phyloP scores from a whole-genome alignment of 92 coral and sea anemone genomes.

The Epizoanthus illoricatus region DNA sequence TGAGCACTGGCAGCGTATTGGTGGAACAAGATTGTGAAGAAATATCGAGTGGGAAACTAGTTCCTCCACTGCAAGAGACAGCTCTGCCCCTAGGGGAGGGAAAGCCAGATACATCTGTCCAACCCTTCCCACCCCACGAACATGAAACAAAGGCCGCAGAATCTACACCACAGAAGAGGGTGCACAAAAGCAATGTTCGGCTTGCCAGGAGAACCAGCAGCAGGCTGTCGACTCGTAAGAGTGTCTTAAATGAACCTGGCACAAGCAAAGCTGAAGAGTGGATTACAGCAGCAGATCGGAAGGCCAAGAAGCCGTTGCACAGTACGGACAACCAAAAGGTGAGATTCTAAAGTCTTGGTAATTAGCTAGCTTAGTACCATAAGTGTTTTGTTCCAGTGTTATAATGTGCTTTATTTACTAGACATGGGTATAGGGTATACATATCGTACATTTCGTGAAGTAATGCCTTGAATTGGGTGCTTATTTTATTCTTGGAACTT shows the following conservation, averaged over 20 bases:
- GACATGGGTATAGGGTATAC: too few species aligned
- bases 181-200: slow-evolving; percentile 10
- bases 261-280: background rate
- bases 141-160: background rate
- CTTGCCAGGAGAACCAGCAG: slow-evolving; percentile 30
- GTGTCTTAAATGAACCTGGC: background rate
- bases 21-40: background rate
- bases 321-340: slow-evolving; percentile 23
- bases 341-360: background rate
- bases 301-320: background rate
- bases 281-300: background rate
- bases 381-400: too few species aligned
- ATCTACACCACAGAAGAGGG: slow-evolving; percentile 4
- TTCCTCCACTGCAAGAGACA: background rate
- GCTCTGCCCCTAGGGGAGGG: background rate
- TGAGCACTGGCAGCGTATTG: background rate
- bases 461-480: too few species aligned
- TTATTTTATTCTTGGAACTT: too few species aligned
- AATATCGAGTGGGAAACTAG: background rate
- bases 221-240: slow-evolving; percentile 26
- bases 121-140: background rate
- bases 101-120: background rate
- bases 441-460: too few species aligned
- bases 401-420: too few species aligned
- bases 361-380: background rate